Percentiles rank a stretch among this genome's conserved stretches.
These are phyloP conservation scores for Drosophila kurseongensis DNA, from an alignment of 1,140 invertebrate genomes.

Conservation along the genomic window DNA sequence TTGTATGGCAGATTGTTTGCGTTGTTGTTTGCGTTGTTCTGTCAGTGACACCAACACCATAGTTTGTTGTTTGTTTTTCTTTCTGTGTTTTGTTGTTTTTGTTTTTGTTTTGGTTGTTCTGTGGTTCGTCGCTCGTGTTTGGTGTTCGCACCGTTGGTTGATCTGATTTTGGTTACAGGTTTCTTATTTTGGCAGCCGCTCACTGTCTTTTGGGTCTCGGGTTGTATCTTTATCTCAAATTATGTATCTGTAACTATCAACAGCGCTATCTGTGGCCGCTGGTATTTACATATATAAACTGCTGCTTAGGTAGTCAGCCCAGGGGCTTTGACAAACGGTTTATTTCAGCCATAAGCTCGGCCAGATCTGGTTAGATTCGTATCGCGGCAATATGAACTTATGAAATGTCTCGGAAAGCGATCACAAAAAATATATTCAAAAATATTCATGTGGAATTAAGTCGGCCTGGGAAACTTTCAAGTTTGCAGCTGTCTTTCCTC, in stretches of 20 bases:
- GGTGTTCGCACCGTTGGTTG: conserved; percentile 62
- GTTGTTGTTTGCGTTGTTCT: conserved; percentile 47
- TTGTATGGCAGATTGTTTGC: conserved; percentile 41
- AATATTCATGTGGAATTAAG: conserved; percentile 56
- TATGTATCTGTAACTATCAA: conserved; percentile 59
- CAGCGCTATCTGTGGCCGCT: conserved; percentile 54
- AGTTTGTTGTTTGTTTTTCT: conserved; percentile 31
- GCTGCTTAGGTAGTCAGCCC: conserved; percentile 50
- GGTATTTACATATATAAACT: conserved; percentile 58
- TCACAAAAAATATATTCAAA: conserved; percentile 39
- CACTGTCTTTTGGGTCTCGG: conserved; percentile 16
- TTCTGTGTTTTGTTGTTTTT: conserved; percentile 9
- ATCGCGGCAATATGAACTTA: conserved; percentile 62
- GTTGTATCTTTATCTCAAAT: conserved; percentile 53
- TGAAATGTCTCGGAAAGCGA: conserved; percentile 49
- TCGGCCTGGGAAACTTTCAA: conserved; percentile 64
- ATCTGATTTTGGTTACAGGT: conserved; percentile 63
- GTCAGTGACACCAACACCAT: conserved; percentile 35
- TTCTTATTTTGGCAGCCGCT: conserved; percentile 51
- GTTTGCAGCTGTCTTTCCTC: conserved; percentile 37
- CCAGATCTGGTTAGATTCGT: conserved; percentile 44
- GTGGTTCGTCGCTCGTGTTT: conserved; percentile 55
- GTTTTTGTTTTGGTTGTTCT: conserved; percentile 27
- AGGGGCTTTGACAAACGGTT: conserved; percentile 51
- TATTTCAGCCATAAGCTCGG: conserved; percentile 53